Conservation (phyloP, 2,888 invertebrate species). For the Baccha elongata region DNA sequence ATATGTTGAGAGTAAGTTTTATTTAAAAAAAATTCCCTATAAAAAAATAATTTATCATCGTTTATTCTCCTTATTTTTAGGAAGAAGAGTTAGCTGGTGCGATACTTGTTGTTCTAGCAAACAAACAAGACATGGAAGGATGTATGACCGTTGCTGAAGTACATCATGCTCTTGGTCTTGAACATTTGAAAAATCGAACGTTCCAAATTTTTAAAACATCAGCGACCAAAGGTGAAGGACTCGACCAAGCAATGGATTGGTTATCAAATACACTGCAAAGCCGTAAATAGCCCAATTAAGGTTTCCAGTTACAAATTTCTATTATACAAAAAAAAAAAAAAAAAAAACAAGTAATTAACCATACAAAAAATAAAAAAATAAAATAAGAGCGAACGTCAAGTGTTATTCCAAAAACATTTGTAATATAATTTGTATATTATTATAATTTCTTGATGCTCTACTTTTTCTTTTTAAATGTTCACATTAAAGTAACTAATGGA, state of each 20-base stretch:
- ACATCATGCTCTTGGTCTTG: conserved; percentile 96
- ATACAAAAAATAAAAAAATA: conserved; percentile 21
- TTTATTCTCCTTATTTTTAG: conserved; percentile 82
- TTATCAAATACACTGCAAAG: conserved; percentile 94
- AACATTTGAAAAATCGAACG: conserved; percentile 97
- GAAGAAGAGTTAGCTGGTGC: conserved; percentile 99
- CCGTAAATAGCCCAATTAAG: conserved; percentile 87
- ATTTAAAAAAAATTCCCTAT: background rate
- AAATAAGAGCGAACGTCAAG: conserved; percentile 32
- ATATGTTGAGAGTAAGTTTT: conserved; percentile 94
- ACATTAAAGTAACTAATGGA: conserved; percentile 36
- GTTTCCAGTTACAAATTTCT: conserved; percentile 40
- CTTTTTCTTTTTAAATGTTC: conserved; percentile 37
- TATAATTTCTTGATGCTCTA: conserved; percentile 37
- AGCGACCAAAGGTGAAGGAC: conserved; percentile 98
- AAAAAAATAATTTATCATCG: background rate
- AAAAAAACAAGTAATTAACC: conserved; percentile 24
- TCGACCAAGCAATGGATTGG: conserved; percentile 99
- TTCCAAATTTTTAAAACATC: conserved; percentile 99
- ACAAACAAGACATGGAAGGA: conserved; percentile 99
- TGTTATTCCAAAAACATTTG: conserved; percentile 43
- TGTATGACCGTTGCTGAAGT: conserved; percentile 98
- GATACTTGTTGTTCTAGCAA: conserved; percentile 97
- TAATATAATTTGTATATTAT: conserved; percentile 46
- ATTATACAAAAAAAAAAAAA: conserved; percentile 26